Conservation (phyloP, 2,797 vertebrate species). For the Australoheros facetus region DNA sequence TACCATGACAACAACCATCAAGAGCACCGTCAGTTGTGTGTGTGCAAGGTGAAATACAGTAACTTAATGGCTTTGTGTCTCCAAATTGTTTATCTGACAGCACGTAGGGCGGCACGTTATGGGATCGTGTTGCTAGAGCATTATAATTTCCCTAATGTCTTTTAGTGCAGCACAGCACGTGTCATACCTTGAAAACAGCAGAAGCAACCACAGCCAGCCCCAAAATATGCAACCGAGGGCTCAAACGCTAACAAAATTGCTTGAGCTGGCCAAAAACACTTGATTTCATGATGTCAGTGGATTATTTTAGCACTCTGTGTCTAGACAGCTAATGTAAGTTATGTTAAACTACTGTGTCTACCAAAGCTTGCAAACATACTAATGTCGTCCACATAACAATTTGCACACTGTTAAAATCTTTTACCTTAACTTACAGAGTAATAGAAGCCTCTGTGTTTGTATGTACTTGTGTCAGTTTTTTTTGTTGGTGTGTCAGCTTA, state of each 20-base stretch:
- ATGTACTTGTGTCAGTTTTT: not conserved
- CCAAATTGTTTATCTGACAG: slow-evolving; percentile 12
- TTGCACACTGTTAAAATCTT: not conserved
- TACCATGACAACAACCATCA: slow-evolving; percentile 54
- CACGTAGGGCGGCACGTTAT: slow-evolving; percentile 1
- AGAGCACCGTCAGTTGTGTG: slow-evolving; percentile 37
- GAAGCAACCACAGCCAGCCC: not conserved
- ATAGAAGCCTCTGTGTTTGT: not conserved
- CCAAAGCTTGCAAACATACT: not conserved
- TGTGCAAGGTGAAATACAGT: slow-evolving; percentile 39
- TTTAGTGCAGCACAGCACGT: not conserved
- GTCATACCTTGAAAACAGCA: not conserved
- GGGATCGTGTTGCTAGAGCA: not conserved
- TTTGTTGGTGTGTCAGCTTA: not conserved
- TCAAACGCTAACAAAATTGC: not conserved
- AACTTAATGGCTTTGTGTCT: slow-evolving; percentile 33
- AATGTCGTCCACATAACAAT: not conserved
- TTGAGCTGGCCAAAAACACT: not conserved
- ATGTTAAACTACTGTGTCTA: not conserved
- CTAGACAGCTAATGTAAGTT: not conserved
- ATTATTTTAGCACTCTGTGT: not conserved
- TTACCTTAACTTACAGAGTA: not conserved
- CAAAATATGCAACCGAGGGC: not conserved
- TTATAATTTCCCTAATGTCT: not conserved
- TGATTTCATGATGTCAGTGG: not conserved